Percentiles rank a stretch among this genome's conserved stretches.
Conservation (phyloP, 2,888 invertebrate species). For the Phytoseiulus persimilis region DNA sequence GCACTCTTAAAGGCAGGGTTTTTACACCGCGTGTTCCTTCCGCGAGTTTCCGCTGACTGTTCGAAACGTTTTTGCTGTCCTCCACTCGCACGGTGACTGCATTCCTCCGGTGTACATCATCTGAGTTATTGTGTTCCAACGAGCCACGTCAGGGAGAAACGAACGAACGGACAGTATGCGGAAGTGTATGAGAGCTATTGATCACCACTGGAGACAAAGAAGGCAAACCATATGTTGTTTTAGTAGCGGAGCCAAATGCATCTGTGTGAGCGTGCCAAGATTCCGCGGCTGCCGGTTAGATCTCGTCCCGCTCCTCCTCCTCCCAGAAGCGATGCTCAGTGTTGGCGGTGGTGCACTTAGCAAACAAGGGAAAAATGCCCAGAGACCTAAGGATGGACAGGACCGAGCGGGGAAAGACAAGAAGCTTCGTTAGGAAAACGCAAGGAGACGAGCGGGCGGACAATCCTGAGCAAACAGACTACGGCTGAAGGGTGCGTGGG, state of each 20-base stretch:
- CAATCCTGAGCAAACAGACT: conserved; percentile 5
- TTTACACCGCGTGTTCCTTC: neutral
- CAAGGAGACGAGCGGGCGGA: neutral
- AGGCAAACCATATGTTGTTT: neutral
- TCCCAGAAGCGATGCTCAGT: neutral
- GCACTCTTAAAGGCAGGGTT: neutral
- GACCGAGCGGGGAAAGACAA: neutral
- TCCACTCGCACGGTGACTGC: neutral
- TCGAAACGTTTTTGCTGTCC: neutral
- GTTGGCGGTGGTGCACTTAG: neutral
- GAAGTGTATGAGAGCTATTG: neutral
- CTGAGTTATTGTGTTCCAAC: neutral
- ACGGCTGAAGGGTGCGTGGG: neutral
- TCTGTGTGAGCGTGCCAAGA: neutral
- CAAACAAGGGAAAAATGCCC: neutral
- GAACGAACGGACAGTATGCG: neutral
- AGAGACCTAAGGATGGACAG: neutral
- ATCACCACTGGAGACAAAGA: neutral
- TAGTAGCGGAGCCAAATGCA: neutral
- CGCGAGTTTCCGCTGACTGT: neutral
- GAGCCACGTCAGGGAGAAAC: neutral
- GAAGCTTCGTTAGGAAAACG: neutral
- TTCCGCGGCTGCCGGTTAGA: neutral
- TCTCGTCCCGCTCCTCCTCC: neutral
- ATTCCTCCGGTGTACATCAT: neutral